Base-by-base conservation (phyloP, 37 sponge, comb jelly and placozoan species). In the Beroe forskalii region DNA sequence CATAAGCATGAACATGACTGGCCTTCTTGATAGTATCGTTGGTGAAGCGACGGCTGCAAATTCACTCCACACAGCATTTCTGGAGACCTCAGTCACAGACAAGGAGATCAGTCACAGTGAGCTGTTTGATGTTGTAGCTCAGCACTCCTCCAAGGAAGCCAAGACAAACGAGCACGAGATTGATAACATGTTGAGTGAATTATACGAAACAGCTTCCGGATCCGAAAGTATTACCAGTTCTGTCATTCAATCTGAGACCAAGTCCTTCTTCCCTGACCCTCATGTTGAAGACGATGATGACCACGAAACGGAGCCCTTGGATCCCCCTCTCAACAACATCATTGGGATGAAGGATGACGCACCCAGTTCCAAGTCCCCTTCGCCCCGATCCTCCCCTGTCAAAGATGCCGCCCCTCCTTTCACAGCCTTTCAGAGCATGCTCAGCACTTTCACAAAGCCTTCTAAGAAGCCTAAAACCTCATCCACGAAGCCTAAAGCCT, bases 61-160 rank as follows among this genome's bases (percentile, higher is more conserved):
- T 38, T 41, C 44, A 4, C 30, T 80, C 30, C 55, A 80, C 0
- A 38, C 55, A 1, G 86, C 86, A 43, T 80, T 80, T 48, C 12
- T 80, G 31, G 86, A 80, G 8, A 80, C 86, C 0, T 44, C 55
- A 27, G 72, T 69, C 6, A 41, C 44, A 20, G 43, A 80, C 30
- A 80, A 80, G 86, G 55, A 41, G 9, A 20, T 1, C 25, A 44
- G 86, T 80, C 55, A 80, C 86, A 44, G 55, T 80, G 86, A 80
- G 4, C 55, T 80, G 27, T 80, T 80, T 22, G 86, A 41, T 1
- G 86, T 80, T 43, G 55, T 80, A 1, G 55, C 86, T 8, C 55
- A 80, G 40, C 86, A 80, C 55, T 23, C 55, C 27, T 48, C 55
- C 6, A 48, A 48, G 55, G 55, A 48, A 48, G 33, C 35, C 19